Conservation (phyloP, 1,140 invertebrate species). For the Drosophila quadrilineata region DNA sequence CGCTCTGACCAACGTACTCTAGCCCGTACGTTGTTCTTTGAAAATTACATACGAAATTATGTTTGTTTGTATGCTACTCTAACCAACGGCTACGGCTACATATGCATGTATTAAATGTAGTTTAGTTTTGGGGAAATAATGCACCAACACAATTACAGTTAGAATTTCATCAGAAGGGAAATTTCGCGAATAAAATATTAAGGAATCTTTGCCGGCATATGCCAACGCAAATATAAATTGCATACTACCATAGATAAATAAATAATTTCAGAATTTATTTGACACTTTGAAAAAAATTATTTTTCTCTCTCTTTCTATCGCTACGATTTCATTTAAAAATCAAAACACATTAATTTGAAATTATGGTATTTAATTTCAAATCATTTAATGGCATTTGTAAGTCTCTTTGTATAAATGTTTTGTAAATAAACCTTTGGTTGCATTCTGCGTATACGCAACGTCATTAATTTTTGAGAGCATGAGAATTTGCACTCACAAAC, state of each 20-base stretch:
- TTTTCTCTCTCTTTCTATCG: no score
- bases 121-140: constrained; percentile 42
- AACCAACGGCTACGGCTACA: no score
- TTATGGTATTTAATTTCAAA: no score
- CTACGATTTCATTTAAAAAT: no score
- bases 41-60: constrained; percentile 51
- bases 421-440: not conserved
- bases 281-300: no score
- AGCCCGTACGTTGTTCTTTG: constrained; percentile 19
- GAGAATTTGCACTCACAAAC: constrained; percentile 1
- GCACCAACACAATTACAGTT: constrained; percentile 50
- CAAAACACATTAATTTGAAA: no score
- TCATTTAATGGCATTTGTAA: no score
- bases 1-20: constrained; percentile 4
- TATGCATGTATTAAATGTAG: constrained; percentile 4
- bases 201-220: no score
- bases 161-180: constrained; percentile 62
- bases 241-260: not conserved
- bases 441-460: constrained; percentile 49
- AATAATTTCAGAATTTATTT: not conserved
- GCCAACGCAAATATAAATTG: not conserved
- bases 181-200: constrained; percentile 14
- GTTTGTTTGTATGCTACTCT: constrained; percentile 33
- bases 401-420: no score
- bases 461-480: not conserved